Evolutionary conservation across 1,140 invertebrate genomes (phyloP).

Genomic region (Aphelinus certus): DNA sequence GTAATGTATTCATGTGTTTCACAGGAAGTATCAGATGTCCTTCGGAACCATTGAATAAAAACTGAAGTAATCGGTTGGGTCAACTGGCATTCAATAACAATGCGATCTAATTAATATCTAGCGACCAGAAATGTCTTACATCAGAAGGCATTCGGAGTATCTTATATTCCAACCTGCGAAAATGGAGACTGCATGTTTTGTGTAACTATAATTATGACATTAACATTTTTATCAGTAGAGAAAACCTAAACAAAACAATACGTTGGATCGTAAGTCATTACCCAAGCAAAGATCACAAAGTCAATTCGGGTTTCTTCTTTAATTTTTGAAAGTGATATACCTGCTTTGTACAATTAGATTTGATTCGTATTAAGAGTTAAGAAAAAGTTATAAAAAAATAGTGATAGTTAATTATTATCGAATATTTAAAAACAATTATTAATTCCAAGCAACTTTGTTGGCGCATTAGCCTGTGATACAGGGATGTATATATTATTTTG

Average conservation of each 20-base stretch:
- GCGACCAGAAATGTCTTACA: slow-evolving; percentile 29
- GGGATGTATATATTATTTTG: slow-evolving; percentile 48
- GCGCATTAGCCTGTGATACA: slow-evolving; percentile 34
- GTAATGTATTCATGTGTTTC: background rate
- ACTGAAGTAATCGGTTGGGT: slow-evolving; percentile 28
- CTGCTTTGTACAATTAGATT: slow-evolving; percentile 33
- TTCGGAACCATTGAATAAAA: slow-evolving; percentile 16
- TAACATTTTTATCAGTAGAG: slow-evolving; percentile 24
- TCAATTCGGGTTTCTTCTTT: slow-evolving; percentile 7
- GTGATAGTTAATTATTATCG: background rate
- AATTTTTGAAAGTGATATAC: slow-evolving; percentile 22
- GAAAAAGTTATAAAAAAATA: slow-evolving; percentile 17
- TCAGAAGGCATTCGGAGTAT: slow-evolving; percentile 21
- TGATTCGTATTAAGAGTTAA: slow-evolving; percentile 16
- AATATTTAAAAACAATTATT: slow-evolving; percentile 17
- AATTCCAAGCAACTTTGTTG: slow-evolving; percentile 37
- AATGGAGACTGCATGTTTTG: slow-evolving; percentile 29
- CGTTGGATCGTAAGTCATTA: slow-evolving; percentile 7
- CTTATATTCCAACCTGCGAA: slow-evolving; percentile 18
- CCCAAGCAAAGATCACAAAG: slow-evolving; percentile 7
- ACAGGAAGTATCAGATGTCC: slow-evolving; percentile 21
- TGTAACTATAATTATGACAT: slow-evolving; percentile 24
- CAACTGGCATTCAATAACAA: slow-evolving; percentile 23
- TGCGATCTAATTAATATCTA: slow-evolving; percentile 5
- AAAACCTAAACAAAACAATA: slow-evolving; percentile 5